Base-by-base conservation (phyloP, 1,140 invertebrate genomes). In the Halictus rubicundus region DNA sequence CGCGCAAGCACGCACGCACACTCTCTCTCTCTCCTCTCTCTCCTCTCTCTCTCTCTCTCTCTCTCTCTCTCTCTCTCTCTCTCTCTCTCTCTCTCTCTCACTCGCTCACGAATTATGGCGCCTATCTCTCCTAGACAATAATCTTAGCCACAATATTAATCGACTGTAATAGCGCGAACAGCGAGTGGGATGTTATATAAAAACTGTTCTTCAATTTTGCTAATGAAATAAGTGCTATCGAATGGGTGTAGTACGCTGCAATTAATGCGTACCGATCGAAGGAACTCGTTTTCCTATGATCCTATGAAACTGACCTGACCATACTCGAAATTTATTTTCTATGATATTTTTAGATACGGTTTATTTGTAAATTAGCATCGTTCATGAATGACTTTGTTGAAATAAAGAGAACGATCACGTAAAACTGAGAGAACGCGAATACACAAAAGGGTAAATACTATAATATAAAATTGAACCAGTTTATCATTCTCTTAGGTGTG, bases 221-320 rank as follows among this genome's bases (percentile, higher is more conserved):
- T 76, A 76, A 76, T 69, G 74, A 76, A 68, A 76, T 76, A 76
- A 76, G 74, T 76, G 74, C 65, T 68, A 46, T 69, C 65, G 39
- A 59, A 75, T 49, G 49, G 68, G 64, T 42, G 64, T 57, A 54
- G 66, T 16, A 66, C 37, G 32, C 39, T 66, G 32, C 46, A 74
- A 54, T 66, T 7, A 49, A 74, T 66, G 61, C 65, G 14, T 27
- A 64, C 21, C 14, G 39, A 39, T 75, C 21, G 71, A 21, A 7
- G 21, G 19, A 64, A 49, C 25, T 14, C 46, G 21, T 49, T 2
- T 23, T 23, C 32, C n/a, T 52, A 78, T 65, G 21, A 8, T 57
- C 7, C 49, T 19, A 16, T 19, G n/a, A 37, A 66, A 46, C n/a
- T 21, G 39, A 39, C 37, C 37, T 16, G 16, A 8, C 8, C 39